Evolutionary conservation across 2,797 vertebrate species (phyloP).

Genomic region (Argentina silus): DNA sequence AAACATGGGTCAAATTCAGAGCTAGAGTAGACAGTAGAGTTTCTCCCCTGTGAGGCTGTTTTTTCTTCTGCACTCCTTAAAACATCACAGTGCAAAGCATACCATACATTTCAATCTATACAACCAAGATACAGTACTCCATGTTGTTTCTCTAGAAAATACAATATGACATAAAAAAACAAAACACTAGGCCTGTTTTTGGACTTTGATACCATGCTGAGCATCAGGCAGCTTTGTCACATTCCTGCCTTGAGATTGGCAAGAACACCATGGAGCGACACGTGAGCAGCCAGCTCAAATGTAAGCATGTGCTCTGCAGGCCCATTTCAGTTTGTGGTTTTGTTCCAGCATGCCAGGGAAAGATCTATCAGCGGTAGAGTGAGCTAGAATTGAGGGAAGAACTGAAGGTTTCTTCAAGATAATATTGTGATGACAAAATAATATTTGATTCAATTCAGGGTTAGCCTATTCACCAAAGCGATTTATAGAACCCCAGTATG

Average conservation of each 20-base stretch:
- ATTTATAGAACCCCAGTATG: no score
- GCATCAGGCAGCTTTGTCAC: conserved; percentile 40
- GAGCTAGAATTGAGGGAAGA: no score
- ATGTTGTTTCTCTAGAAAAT: neutral
- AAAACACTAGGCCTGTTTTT: conserved; percentile 17
- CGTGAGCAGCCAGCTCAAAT: neutral
- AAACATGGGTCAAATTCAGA: neutral
- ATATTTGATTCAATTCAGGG: no score
- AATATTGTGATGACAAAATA: no score
- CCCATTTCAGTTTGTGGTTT: no score
- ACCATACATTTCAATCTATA: neutral
- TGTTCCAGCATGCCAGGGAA: no score
- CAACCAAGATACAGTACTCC: no score
- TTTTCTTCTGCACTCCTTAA: neutral
- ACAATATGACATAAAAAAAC: neutral
- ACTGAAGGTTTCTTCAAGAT: no score
- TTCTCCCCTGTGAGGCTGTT: neutral
- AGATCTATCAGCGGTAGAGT: no score
- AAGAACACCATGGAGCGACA: conserved; percentile 10
- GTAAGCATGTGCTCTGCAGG: conserved; percentile 22
- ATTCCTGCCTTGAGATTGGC: conserved; percentile 42
- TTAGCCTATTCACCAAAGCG: no score
- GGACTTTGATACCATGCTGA: conserved; percentile 5
- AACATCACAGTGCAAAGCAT: neutral
- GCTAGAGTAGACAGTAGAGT: neutral